Conservation (phyloP, 2,888 invertebrate genomes). For the Drosophila greeni region DNA sequence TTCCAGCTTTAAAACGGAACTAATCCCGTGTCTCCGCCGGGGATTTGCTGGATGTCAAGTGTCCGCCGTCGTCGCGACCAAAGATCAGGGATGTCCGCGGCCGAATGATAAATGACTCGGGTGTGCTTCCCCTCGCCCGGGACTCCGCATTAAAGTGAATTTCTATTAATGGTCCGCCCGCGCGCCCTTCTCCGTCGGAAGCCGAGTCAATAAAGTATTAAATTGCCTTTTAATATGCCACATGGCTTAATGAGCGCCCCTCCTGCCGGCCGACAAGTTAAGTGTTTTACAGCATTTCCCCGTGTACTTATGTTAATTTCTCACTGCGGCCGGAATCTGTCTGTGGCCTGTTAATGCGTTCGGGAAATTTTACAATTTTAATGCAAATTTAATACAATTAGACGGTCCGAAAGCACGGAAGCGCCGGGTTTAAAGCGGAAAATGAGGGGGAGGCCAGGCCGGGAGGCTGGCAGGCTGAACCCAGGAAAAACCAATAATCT, state of each 20-base stretch:
- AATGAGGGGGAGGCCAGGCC: constrained; percentile 1
- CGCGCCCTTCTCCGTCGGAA: constrained; percentile 5
- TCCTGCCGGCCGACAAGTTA: constrained; percentile 27
- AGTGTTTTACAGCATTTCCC: constrained; percentile 43
- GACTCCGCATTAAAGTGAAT: constrained; percentile 3
- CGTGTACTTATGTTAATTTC: constrained; percentile 36
- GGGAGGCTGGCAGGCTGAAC: constrained; percentile 14
- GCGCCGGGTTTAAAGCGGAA: constrained; percentile 41
- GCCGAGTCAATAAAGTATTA: constrained; percentile 44
- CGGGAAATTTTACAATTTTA: constrained; percentile 53
- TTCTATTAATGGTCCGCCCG: constrained; percentile 12
- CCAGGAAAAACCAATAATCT: constrained; percentile 59
- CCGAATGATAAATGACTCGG: constrained; percentile 59
- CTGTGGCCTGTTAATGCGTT: constrained; percentile 42
- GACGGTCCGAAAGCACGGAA: constrained; percentile 12
- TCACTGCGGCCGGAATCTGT: constrained; percentile 22
- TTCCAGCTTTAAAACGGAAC: constrained; percentile 37
- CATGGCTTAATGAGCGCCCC: constrained; percentile 61
- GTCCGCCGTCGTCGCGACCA: constrained; percentile 44
- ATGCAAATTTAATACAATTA: constrained; percentile 70
- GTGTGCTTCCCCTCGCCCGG: too few species aligned
- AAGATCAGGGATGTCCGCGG: constrained; percentile 44
- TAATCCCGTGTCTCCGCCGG: constrained; percentile 24
- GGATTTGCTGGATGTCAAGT: constrained; percentile 35
- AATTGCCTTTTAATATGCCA: constrained; percentile 55